Base-by-base conservation (phyloP, 2,888 invertebrate genomes). In the Carterocephalus palaemon region DNA sequence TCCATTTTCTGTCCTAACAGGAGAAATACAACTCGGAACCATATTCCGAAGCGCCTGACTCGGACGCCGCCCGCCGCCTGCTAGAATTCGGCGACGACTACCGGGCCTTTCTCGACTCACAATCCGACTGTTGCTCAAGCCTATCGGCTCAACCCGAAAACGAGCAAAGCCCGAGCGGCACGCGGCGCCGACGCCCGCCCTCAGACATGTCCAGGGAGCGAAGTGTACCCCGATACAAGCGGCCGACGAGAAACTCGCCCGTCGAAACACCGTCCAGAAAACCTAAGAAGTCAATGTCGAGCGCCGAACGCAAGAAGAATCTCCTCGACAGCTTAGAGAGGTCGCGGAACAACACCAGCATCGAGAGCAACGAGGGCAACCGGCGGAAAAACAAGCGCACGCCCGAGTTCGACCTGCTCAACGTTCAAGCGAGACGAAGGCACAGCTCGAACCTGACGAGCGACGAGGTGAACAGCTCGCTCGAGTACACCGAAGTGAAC, bases 61-160 rank as follows among this genome's bases (percentile, higher is more conserved):
- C 95, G 1, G 95, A 96, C 77, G 92, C 94, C 19, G 94, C 95
- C 23, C 90, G 95, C 47, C 90, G 92, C 51, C 83, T 96, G 9
- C 80, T 95, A 54, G 95, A 96, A 68, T 95, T 95, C 69, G 95
- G 95, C 19, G 96, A 96, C 74, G 96, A 96, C 79, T 96, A 96
- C 80, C 90, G 95, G 69, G 93, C 93, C 62, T 95, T 92, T 80
- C 88, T 96, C 37, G 96, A 95, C 83, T 95, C 95, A 51, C 95
- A 95, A 68, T 96, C 95, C 0, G 96, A 96, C 80, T 93, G 92
- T 70, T 94, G 95, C 81, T 94, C 94, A 53, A 92, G 92, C 49
- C 86, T 92, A 53, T 93, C 94, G 36, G 93, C 93, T 36, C 90
- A 90, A 62, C 86, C 83, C 12, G 87, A 85, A 47, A 66, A 70